Base-by-base conservation (phyloP, 2,113 vertebrate species). In the Sphyrna mokarran region DNA sequence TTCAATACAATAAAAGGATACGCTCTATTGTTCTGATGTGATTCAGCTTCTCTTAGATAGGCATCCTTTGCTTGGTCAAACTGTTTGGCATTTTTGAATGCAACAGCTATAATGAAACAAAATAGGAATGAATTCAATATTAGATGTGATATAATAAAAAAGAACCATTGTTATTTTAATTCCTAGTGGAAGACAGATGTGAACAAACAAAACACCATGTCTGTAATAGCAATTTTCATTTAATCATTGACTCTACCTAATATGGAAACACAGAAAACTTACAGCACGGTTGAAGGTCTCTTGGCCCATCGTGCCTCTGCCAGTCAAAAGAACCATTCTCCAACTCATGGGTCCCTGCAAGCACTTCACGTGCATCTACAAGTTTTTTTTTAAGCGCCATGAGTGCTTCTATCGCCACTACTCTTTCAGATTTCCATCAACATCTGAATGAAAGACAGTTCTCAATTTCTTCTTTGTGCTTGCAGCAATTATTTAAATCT, bases 71-170 rank as follows among this genome's bases (percentile, higher is more conserved):
- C 99, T 97, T 99, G 99, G 0, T 99, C 99, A 96, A 98, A 99
- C 97, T 99, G 99, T 96, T 99, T 99, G 89, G 99, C 99, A 96
- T 99, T 99, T 97, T 99, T 99, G 97, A 99, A 99, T 97, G 99
- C 99, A 97, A 99, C 99, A 96, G 99, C 99, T 99, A 96, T 95
- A 98, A 97, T 1, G 96, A 95, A 72, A 95, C 43, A 72, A 26
- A 89, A 33, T 14, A 76, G 26, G 48, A 54, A 14, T 69, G 22
- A 10, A 69, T 69, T 72, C 33, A 76, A 54, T 76, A 7, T 43
- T 85, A 0, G 2, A 37, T 14, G n/a, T 83, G n/a, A 83, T 37
- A 37, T 85, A 40, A 40, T 37, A 10, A 91, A 91, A 33, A 91
- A 13, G 54, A 91, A 66, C 61, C 26, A 20, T 14, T 54, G 5